Conservation (phyloP, 2,113 vertebrate genomes). For the Pituophis catenifer region DNA sequence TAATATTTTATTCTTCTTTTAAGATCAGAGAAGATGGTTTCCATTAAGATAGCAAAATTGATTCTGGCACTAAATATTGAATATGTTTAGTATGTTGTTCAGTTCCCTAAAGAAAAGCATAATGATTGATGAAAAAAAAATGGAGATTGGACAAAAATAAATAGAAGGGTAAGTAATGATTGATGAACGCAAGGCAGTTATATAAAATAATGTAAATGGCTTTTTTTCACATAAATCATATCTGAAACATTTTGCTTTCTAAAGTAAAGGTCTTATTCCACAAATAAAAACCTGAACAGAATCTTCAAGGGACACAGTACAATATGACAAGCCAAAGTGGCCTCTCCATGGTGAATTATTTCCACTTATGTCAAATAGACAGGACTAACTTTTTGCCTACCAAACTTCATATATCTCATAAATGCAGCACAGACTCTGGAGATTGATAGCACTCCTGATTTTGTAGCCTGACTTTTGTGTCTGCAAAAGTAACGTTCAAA, state of each 20-base stretch:
- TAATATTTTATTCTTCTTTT: not conserved
- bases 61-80: constrained; percentile 10
- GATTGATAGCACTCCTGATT: not conserved
- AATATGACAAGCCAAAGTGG: not conserved
- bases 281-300: not conserved
- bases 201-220: constrained; percentile 1
- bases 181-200: constrained; percentile 8
- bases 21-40: constrained; percentile 1
- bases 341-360: not conserved
- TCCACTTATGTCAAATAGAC: not conserved
- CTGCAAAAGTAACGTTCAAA: not conserved
- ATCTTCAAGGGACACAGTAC: not conserved
- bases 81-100: constrained; percentile 18
- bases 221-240: not conserved
- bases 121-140: constrained; percentile 13
- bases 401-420: not conserved
- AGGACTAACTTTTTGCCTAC: not conserved
- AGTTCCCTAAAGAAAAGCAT: not conserved
- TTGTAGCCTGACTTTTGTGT: not conserved
- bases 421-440: not conserved
- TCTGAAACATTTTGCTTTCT: not conserved
- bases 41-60: not conserved
- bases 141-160: constrained; percentile 21
- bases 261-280: not conserved
- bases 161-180: constrained; percentile 21